A percentile compares a stretch with the other conserved stretches of the same genome.
Evolutionary conservation across 2,797 vertebrate genomes (phyloP).

Genomic region (Hozukius guyotensis): DNA sequence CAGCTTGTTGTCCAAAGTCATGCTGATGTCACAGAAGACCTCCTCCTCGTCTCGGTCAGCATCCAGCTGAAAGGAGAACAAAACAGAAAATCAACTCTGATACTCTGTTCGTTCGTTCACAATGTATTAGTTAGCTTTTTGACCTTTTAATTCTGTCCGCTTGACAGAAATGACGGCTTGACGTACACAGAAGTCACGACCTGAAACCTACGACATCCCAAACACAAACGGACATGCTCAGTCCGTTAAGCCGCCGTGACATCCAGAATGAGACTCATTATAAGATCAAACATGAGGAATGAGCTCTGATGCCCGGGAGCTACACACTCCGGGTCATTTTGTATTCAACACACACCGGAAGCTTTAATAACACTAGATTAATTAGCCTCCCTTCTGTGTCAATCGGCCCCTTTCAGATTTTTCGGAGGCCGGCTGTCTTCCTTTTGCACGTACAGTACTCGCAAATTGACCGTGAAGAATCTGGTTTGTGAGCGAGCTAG

Average conservation of each 20-base stretch:
- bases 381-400: constrained; percentile 34
- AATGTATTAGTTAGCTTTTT: background rate
- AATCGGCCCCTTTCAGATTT: constrained; percentile 7
- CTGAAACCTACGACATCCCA: background rate
- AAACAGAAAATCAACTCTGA: background rate
- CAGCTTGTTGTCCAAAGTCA: constrained; percentile 93
- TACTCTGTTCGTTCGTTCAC: background rate
- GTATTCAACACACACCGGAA: constrained; percentile 28
- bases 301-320: constrained; percentile 6
- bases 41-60: constrained; percentile 96
- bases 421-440: background rate
- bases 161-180: background rate
- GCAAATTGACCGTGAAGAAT: constrained; percentile 42
- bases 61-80: constrained; percentile 85
- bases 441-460: background rate
- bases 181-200: background rate
- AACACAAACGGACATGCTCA: background rate
- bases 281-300: constrained; percentile 21
- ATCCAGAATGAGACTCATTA: constrained; percentile 30
- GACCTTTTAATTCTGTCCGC: background rate
- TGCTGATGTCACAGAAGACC: constrained; percentile 94
- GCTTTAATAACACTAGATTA: constrained; percentile 43
- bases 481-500: constrained; percentile 27
- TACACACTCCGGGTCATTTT: constrained; percentile 26
- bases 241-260: constrained; percentile 19